A percentile compares a stretch with the other conserved stretches of the same genome.
These are phyloP conservation scores for Pemphredon lugubris DNA, from an alignment of 2,888 invertebrate genomes.

Conservation along the genomic window DNA sequence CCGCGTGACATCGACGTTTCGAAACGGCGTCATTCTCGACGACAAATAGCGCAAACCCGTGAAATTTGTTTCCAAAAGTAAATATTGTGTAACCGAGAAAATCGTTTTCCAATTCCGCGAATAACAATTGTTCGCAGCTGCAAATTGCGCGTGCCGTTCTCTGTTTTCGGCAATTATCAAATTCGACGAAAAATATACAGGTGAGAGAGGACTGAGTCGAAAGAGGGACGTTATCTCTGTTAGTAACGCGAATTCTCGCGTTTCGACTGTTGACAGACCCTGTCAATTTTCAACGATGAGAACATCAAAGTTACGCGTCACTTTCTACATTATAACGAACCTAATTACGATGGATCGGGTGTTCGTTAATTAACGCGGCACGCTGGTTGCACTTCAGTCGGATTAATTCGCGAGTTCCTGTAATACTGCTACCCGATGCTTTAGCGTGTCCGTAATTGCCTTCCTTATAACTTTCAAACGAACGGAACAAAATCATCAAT, in stretches of 20 bases:
- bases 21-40: too few species aligned
- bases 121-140: conserved; percentile 15
- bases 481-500: too few species aligned
- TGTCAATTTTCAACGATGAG: conserved; percentile 29
- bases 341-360: conserved; percentile 34
- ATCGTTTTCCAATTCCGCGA: neutral
- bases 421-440: conserved; percentile 5
- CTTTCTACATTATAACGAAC: conserved; percentile 39
- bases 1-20: too few species aligned
- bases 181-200: conserved; percentile 31
- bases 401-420: conserved; percentile 16
- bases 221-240: neutral
- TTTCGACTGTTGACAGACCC: conserved; percentile 9
- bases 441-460: neutral
- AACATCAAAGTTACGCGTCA: conserved; percentile 32
- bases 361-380: conserved; percentile 37
- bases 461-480: too few species aligned
- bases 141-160: conserved; percentile 15
- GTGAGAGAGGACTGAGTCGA: conserved; percentile 2
- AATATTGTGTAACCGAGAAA: conserved; percentile 1
- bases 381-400: conserved; percentile 29
- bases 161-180: conserved; percentile 37
- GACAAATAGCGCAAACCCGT: too few species aligned
- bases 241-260: neutral
- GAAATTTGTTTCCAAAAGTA: too few species aligned